phyloP scores from a whole-genome alignment of 1,140 invertebrate species.

The Copidosoma floridanum region DNA sequence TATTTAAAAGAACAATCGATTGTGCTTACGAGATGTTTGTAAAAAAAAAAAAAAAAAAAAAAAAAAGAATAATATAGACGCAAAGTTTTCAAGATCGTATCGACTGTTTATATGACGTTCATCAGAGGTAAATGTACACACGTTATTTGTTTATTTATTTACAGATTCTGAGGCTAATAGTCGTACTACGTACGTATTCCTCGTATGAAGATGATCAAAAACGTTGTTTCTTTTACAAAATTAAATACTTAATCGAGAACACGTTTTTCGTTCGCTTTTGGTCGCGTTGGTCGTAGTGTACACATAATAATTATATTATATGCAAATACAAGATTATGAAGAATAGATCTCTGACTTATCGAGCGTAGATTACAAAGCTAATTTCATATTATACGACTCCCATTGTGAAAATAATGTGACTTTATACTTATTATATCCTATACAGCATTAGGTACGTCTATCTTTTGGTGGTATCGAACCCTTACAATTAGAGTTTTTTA shows the following conservation, averaged over 20 bases:
- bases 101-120: conserved; percentile 12
- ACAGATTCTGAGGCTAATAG: background rate
- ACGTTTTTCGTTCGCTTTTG: conserved; percentile 1
- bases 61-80: too few species aligned
- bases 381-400: too few species aligned
- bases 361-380: too few species aligned
- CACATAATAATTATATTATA: too few species aligned
- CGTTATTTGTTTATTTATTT: conserved; percentile 10
- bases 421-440: too few species aligned
- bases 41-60: background rate
- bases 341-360: background rate
- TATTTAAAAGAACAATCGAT: background rate
- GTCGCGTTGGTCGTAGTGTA: background rate
- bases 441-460: too few species aligned
- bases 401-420: too few species aligned
- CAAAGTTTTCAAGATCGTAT: background rate
- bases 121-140: conserved; percentile 11
- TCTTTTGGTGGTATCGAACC: too few species aligned
- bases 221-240: background rate
- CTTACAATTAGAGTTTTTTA: too few species aligned
- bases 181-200: too few species aligned
- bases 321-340: too few species aligned
- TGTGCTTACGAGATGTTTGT: background rate
- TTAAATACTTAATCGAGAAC: background rate
- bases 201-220: conserved; percentile 2